A percentile compares a stretch with the other conserved stretches of the same genome.
phyloP scores from a whole-genome alignment of 1,140 invertebrate genomes.

The Marisa cornuarietis region DNA sequence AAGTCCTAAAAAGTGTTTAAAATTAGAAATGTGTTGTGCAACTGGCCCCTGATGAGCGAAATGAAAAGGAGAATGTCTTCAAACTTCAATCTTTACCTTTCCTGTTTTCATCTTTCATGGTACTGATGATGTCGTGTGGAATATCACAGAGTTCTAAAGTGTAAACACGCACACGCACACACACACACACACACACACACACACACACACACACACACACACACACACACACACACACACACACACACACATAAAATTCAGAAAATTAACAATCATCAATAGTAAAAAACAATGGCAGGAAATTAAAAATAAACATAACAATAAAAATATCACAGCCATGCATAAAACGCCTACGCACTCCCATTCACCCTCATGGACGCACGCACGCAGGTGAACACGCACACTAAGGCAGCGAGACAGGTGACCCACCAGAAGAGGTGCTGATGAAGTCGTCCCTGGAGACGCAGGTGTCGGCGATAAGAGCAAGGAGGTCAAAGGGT shows the following conservation, averaged over 20 bases:
- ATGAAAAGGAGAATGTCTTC: too few species aligned
- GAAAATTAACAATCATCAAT: too few species aligned
- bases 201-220: too few species aligned
- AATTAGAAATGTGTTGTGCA: too few species aligned
- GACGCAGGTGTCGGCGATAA: conserved; percentile 4
- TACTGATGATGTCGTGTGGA: neutral
- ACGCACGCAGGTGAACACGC: neutral
- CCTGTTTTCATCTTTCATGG: conserved; percentile 2
- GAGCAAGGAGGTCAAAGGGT: neutral
- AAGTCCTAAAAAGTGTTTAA: too few species aligned
- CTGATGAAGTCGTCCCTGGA: neutral
- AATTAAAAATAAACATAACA: too few species aligned
- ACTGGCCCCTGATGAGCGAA: too few species aligned
- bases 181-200: too few species aligned
- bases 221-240: too few species aligned
- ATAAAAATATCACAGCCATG: too few species aligned
- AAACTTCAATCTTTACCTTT: neutral
- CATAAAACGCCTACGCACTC: neutral
- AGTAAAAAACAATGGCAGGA: too few species aligned
- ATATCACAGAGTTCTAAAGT: neutral
- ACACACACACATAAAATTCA: too few species aligned
- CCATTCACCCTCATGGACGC: neutral
- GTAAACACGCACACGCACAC: neutral
- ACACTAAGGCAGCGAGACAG: neutral
- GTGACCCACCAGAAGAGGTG: neutral